Evolutionary conservation across 2,797 vertebrate species (phyloP).

Genomic region (Dendrocincla tyrannina): DNA sequence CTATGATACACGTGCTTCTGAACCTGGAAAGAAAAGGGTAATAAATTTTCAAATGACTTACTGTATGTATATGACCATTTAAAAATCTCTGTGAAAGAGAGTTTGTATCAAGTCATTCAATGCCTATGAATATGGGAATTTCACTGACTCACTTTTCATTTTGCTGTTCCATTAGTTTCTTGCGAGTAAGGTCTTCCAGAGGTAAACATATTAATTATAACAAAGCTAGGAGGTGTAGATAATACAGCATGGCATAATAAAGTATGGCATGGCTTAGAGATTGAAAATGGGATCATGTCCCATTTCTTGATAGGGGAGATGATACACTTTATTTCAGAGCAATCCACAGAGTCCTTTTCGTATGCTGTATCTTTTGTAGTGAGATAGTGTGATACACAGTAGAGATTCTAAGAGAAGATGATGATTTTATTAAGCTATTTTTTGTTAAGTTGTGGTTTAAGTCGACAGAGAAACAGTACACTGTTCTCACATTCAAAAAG

Average conservation of each 20-base stretch:
- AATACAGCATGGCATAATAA: neutral
- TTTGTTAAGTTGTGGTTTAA: neutral
- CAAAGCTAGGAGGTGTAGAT: neutral
- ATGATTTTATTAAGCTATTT: neutral
- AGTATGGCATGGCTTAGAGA: neutral
- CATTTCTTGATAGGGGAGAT: neutral
- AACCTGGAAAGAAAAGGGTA: constrained; percentile 99
- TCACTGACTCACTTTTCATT: neutral
- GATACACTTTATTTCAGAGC: neutral
- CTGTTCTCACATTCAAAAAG: neutral
- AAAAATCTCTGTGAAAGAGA: neutral
- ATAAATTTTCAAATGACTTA: constrained; percentile 53
- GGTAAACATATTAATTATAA: neutral
- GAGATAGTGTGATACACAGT: neutral
- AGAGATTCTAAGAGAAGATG: neutral
- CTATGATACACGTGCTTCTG: constrained; percentile 93
- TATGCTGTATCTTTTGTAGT: neutral
- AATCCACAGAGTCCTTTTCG: neutral
- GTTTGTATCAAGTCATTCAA: neutral
- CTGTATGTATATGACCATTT: neutral
- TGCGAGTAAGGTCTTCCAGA: neutral
- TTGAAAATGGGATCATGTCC: neutral
- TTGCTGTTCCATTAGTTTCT: neutral
- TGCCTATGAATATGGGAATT: neutral
- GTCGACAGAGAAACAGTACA: neutral